Percentiles rank a stretch among this genome's conserved stretches.
Evolutionary conservation across 1,140 invertebrate genomes (phyloP).

Genomic region (Macrosteles quadrilineatus): DNA sequence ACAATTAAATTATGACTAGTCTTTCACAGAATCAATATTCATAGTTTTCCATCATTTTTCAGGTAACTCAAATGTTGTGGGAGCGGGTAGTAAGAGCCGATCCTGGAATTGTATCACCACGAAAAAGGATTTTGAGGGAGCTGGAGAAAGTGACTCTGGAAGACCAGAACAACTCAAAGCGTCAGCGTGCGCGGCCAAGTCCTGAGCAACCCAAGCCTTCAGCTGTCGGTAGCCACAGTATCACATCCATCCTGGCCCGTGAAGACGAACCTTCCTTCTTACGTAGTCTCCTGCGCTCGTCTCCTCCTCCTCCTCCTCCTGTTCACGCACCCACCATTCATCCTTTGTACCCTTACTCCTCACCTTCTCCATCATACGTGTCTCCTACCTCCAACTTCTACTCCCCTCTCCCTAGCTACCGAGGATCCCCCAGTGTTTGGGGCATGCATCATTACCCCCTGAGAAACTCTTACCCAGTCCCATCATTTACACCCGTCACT

Average conservation of each 20-base stretch:
- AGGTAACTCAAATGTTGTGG: slow-evolving; percentile 41
- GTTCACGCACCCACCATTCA: slow-evolving; percentile 37
- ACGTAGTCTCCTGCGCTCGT: slow-evolving; percentile 35
- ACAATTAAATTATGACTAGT: too few relatives aligned
- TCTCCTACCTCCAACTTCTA: slow-evolving; percentile 31
- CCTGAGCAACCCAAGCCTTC: slow-evolving; percentile 41
- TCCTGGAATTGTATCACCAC: slow-evolving; percentile 64
- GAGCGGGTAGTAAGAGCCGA: slow-evolving; percentile 43
- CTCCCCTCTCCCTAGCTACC: slow-evolving; percentile 43
- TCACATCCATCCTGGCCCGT: slow-evolving; percentile 44
- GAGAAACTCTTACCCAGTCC: slow-evolving; percentile 6
- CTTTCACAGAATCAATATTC: too few relatives aligned
- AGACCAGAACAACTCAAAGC: slow-evolving; percentile 51
- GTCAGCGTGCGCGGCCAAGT: slow-evolving; percentile 44
- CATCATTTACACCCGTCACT: slow-evolving; percentile 7
- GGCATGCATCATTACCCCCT: slow-evolving; percentile 15
- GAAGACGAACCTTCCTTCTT: slow-evolving; percentile 48
- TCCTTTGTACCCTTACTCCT: slow-evolving; percentile 40
- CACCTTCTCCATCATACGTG: slow-evolving; percentile 41
- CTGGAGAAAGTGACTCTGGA: slow-evolving; percentile 71
- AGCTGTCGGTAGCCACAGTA: slow-evolving; percentile 43
- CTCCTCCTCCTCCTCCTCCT: slow-evolving; percentile 35
- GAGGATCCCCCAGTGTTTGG: slow-evolving; percentile 32
- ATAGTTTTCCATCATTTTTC: too few relatives aligned
- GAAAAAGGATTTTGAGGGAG: slow-evolving; percentile 71